These are phyloP conservation scores for Dryadula phaetusa DNA, from an alignment of 2,888 invertebrate genomes.

Conservation along the genomic window DNA sequence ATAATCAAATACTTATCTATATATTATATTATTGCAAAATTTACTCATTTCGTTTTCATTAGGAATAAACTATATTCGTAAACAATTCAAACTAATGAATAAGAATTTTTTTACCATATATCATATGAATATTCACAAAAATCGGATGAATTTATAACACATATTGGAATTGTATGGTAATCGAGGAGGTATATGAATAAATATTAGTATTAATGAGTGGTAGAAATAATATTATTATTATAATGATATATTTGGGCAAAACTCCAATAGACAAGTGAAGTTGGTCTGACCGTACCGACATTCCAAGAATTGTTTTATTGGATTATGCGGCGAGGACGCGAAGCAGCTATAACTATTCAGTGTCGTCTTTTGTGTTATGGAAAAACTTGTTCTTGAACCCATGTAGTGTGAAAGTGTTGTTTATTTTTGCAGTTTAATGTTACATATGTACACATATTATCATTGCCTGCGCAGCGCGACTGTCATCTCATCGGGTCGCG, in stretches of 20 bases:
- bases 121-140: not conserved
- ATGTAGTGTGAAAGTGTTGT: constrained; percentile 84
- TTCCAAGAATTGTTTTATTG: constrained; percentile 83
- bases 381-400: constrained; percentile 85
- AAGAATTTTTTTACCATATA: not conserved
- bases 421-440: constrained; percentile 85
- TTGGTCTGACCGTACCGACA: constrained; percentile 78
- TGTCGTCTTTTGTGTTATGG: constrained; percentile 85
- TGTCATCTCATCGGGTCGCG: constrained; percentile 68
- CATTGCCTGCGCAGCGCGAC: constrained; percentile 73
- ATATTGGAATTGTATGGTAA: not conserved
- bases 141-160: not conserved
- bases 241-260: not conserved
- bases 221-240: not conserved
- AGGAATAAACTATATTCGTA: not conserved
- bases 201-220: not conserved
- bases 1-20: not conserved
- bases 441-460: constrained; percentile 85
- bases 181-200: not conserved
- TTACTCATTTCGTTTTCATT: not conserved
- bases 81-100: not conserved
- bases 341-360: constrained; percentile 85
- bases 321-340: constrained; percentile 82
- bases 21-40: not conserved
- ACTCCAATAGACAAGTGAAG: constrained; percentile 46